Conservation (phyloP, 1,140 invertebrate genomes). For the Sminthurides bifidus region DNA sequence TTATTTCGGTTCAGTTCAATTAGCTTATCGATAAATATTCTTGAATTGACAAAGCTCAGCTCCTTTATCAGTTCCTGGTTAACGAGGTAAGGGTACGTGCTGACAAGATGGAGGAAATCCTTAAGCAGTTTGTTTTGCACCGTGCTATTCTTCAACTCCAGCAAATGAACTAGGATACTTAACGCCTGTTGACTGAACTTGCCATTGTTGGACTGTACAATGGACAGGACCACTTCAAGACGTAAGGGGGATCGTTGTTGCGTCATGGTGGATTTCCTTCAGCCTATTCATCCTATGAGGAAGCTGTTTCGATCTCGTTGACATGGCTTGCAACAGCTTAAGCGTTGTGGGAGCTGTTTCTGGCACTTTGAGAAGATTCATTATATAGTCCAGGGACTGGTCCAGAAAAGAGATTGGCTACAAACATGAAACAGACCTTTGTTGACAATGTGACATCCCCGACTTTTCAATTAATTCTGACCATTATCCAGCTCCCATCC, state of each 20-base stretch:
- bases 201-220: not conserved
- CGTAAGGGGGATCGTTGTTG: slow-evolving; percentile 1
- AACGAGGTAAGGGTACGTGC: slow-evolving; percentile 12
- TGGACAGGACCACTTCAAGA: not conserved
- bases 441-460: too few relatives aligned
- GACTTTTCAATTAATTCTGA: slow-evolving; percentile 1
- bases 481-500: too few relatives aligned
- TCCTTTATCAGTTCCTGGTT: slow-evolving; percentile 21
- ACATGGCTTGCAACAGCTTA: slow-evolving; percentile 65
- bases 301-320: slow-evolving; percentile 51
- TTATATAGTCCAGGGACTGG: slow-evolving; percentile 60
- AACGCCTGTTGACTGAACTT: slow-evolving; percentile 9
- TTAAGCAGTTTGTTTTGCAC: slow-evolving; percentile 21
- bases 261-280: not conserved
- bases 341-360: slow-evolving; percentile 49
- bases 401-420: slow-evolving; percentile 48
- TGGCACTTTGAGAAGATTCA: slow-evolving; percentile 52
- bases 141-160: slow-evolving; percentile 15
- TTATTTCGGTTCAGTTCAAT: slow-evolving; percentile 8
- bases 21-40: slow-evolving; percentile 22
- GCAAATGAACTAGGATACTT: slow-evolving; percentile 15
- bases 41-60: not conserved
- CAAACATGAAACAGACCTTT: too few relatives aligned
- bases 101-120: slow-evolving; percentile 16
- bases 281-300: slow-evolving; percentile 54